These are phyloP conservation scores for Chromis chromis DNA, from an alignment of 2,797 vertebrate species.

Conservation along the genomic window DNA sequence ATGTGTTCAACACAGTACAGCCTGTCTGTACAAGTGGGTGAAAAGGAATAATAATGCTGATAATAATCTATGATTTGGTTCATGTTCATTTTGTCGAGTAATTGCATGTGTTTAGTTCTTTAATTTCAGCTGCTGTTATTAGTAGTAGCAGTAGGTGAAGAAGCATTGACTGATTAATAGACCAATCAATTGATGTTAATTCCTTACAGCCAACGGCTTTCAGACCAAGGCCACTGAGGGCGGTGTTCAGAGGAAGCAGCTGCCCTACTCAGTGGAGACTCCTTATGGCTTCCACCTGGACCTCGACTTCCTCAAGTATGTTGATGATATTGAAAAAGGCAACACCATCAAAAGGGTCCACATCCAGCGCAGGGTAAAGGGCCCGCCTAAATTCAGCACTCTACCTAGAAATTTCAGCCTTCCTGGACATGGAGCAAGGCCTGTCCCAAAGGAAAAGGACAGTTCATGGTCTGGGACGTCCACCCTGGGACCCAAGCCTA, in stretches of 20 bases:
- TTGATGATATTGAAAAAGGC: slow-evolving; percentile 98
- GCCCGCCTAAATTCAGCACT: slow-evolving; percentile 95
- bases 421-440: slow-evolving; percentile 86
- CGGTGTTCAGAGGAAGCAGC: slow-evolving; percentile 88
- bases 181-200: slow-evolving; percentile 40
- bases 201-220: slow-evolving; percentile 86
- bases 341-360: slow-evolving; percentile 96
- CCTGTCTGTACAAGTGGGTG: slow-evolving; percentile 45
- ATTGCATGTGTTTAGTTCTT: slow-evolving; percentile 17
- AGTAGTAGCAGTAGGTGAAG: not conserved
- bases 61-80: slow-evolving; percentile 46
- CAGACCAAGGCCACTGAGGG: slow-evolving; percentile 83
- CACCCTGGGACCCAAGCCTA: slow-evolving; percentile 86
- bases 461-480: slow-evolving; percentile 86
- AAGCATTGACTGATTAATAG: slow-evolving; percentile 19
- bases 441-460: slow-evolving; percentile 83
- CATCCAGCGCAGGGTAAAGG: slow-evolving; percentile 92
- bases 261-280: slow-evolving; percentile 97
- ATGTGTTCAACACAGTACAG: slow-evolving; percentile 54
- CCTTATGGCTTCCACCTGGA: slow-evolving; percentile 98
- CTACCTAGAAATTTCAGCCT: slow-evolving; percentile 97
- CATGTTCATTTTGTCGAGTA: slow-evolving; percentile 42
- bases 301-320: slow-evolving; percentile 98
- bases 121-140: not conserved
- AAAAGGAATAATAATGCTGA: slow-evolving; percentile 48